A percentile compares a stretch with the other conserved stretches of the same genome.
These are phyloP conservation scores for Ellobius talpinus DNA, from an alignment of 2,113 vertebrate genomes.

Conservation along the genomic window DNA sequence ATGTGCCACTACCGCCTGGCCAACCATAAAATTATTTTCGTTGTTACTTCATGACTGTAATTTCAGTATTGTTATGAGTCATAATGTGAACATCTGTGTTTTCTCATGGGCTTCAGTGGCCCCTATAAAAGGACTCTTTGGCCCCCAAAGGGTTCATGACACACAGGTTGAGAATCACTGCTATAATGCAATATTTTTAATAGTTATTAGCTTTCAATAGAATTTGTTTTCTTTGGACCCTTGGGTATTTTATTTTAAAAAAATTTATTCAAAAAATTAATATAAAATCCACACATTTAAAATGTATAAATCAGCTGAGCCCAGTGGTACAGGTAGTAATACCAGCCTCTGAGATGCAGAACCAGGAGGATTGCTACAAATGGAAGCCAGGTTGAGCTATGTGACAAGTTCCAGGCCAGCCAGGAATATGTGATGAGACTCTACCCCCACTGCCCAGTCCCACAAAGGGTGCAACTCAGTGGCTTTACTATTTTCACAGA, in stretches of 20 bases:
- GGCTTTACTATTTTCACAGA: constrained; percentile 10
- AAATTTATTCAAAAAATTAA: constrained; percentile 35
- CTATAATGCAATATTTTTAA: background rate
- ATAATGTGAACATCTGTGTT: background rate
- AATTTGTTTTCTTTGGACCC: constrained; percentile 54
- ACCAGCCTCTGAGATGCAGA: background rate
- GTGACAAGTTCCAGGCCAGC: background rate
- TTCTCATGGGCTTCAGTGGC: background rate
- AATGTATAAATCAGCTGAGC: background rate
- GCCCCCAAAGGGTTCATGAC: background rate
- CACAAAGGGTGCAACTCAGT: background rate
- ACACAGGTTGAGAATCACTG: background rate
- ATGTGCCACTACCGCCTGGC: background rate
- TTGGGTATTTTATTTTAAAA: background rate
- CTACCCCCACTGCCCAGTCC: too few species aligned
- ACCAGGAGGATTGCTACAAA: background rate
- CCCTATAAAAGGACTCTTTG: background rate
- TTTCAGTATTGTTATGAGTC: background rate
- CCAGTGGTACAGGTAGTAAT: background rate
- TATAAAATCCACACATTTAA: background rate
- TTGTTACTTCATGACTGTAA: background rate
- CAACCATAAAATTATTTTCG: background rate
- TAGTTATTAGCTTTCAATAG: constrained; percentile 7
- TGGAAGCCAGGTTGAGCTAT: background rate
- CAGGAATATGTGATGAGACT: background rate